phyloP scores from a whole-genome alignment of 2,113 vertebrate species.

The Grus americana region DNA sequence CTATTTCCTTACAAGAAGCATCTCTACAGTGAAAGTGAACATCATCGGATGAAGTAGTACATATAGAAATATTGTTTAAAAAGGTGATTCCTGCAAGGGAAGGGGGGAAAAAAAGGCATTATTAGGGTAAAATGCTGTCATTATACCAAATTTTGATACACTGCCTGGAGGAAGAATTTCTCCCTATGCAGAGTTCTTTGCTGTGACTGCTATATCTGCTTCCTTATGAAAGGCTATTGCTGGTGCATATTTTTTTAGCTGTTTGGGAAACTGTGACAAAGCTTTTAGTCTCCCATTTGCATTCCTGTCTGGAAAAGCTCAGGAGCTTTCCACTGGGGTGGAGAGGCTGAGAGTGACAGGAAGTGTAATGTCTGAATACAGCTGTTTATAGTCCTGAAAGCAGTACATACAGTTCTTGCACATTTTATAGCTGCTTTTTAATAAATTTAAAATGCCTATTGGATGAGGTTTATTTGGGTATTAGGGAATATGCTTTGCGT shows the following conservation, averaged over 20 bases:
- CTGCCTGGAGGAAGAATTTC: not conserved
- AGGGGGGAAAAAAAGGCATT: no score
- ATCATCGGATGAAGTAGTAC: not conserved
- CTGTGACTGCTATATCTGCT: not conserved
- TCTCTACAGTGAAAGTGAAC: not conserved
- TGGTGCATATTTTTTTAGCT: not conserved
- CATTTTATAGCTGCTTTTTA: slow-evolving; percentile 49
- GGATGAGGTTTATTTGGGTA: slow-evolving; percentile 22
- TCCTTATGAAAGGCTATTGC: not conserved
- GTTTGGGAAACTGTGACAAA: slow-evolving; percentile 56
- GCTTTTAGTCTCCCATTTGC: slow-evolving; percentile 35
- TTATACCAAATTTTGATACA: not conserved
- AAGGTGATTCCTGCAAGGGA: not conserved
- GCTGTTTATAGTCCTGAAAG: slow-evolving; percentile 43
- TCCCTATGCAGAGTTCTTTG: not conserved
- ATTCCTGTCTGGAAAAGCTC: slow-evolving; percentile 63
- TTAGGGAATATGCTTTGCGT: slow-evolving; percentile 2
- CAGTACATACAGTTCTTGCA: slow-evolving; percentile 63
- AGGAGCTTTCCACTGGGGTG: slow-evolving; percentile 42
- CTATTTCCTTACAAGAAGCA: not conserved
- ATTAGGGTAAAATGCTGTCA: not conserved
- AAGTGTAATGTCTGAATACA: slow-evolving; percentile 14
- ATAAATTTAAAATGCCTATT: slow-evolving; percentile 30
- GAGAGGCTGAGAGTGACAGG: slow-evolving; percentile 1
- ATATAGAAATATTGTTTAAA: not conserved